phyloP scores from a whole-genome alignment of 2,888 invertebrate species.

The Hydroisotoma schaefferi region DNA sequence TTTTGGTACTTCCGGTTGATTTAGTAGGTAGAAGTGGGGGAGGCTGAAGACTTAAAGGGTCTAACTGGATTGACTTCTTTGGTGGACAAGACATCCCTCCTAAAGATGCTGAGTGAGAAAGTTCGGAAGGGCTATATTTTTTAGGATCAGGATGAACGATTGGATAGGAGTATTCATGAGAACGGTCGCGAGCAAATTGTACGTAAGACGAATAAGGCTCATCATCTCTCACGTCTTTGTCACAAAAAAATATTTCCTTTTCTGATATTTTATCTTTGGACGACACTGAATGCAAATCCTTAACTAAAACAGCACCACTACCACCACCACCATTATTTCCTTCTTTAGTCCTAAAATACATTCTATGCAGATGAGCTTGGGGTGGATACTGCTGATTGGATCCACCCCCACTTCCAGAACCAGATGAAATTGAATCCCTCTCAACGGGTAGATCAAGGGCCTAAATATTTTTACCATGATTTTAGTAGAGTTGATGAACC shows the following conservation, averaged over 20 bases:
- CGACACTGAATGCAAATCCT: slow-evolving; percentile 46
- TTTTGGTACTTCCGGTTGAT: slow-evolving; percentile 47
- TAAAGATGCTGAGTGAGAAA: slow-evolving; percentile 40
- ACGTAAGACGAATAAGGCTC: slow-evolving; percentile 64
- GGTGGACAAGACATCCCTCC: slow-evolving; percentile 42
- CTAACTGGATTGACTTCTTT: slow-evolving; percentile 48
- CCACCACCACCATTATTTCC: slow-evolving; percentile 35
- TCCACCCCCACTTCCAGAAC: slow-evolving; percentile 58
- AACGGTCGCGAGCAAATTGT: slow-evolving; percentile 59
- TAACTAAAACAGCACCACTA: slow-evolving; percentile 39
- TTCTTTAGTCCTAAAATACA: slow-evolving; percentile 60
- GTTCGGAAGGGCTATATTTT: slow-evolving; percentile 40
- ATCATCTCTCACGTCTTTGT: slow-evolving; percentile 47
- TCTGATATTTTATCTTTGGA: slow-evolving; percentile 48
- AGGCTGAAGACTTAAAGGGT: slow-evolving; percentile 47
- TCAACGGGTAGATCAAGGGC: slow-evolving; percentile 80
- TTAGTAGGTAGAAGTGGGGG: slow-evolving; percentile 48
- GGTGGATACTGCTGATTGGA: slow-evolving; percentile 43
- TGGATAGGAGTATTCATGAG: slow-evolving; percentile 86
- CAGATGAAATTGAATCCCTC: slow-evolving; percentile 74
- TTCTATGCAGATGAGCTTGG: slow-evolving; percentile 55
- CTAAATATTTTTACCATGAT: slow-evolving; percentile 59
- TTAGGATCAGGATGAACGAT: slow-evolving; percentile 55
- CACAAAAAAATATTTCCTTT: slow-evolving; percentile 45
- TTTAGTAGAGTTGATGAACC: too few relatives aligned